phyloP scores from a whole-genome alignment of 2,113 vertebrate species.

The Cercocebus atys region DNA sequence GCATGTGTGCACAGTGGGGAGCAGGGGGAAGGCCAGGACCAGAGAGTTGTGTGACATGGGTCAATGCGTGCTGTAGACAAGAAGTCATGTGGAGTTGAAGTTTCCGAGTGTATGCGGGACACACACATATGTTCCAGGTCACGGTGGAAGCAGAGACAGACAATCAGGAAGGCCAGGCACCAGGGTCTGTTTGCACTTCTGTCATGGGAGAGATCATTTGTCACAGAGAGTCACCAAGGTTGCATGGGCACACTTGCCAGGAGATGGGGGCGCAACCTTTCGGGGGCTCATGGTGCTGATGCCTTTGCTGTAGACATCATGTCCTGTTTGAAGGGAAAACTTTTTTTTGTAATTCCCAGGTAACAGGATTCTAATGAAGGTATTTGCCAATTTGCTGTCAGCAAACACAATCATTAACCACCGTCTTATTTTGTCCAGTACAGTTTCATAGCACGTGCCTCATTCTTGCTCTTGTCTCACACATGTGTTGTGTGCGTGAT shows the following conservation, averaged over 20 bases:
- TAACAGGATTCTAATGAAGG: neutral
- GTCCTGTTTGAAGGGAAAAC: neutral
- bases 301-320: neutral
- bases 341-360: neutral
- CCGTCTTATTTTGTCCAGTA: neutral
- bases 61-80: neutral
- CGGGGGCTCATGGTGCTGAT: neutral
- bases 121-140: neutral
- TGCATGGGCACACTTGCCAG: fast-evolving
- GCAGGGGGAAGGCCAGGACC: neutral
- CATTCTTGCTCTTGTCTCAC: neutral
- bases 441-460: neutral
- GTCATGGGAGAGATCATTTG: neutral
- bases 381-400: neutral
- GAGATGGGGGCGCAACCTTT: neutral
- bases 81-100: neutral
- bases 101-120: neutral
- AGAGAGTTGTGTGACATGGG: neutral
- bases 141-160: neutral
- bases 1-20: neutral
- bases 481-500: neutral
- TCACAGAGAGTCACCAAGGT: neutral
- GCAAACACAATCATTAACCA: neutral
- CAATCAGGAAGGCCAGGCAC: neutral
- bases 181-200: neutral